Base-by-base conservation (phyloP, 2,113 vertebrate species). In the Azemiops feae region DNA sequence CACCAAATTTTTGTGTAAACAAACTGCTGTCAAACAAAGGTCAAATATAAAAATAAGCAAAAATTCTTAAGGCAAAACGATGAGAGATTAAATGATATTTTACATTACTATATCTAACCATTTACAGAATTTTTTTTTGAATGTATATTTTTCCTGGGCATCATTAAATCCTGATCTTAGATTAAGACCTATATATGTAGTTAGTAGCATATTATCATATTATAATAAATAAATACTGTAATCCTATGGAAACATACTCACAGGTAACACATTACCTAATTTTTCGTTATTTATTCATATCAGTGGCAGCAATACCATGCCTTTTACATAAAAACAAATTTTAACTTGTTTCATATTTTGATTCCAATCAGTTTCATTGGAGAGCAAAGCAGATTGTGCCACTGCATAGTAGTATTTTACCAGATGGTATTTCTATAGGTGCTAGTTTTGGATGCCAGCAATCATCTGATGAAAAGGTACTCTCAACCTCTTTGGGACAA, bases 1-100 rank as follows among this genome's bases (percentile, higher is more conserved):
- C 93, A 97, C 69, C 96, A 94, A 97, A 95, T 96, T 95, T 96
- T 96, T 58, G 10, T 95, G 95, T 74, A 97, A 93, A 96, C 94
- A 97, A 97, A 97, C n/a, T 43, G 74, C 94, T 97, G 97, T 97
- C 95, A 97, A 91, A 93, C 95, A 93, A 97, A 96, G 89, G 96
- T 89, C 87, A 97, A 95, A 96, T 89, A 94, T 16, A 95, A 97
- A 97, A 93, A 96, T 95, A 95, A 96, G 96, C 92, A 96, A 93
- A 85, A 93, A 94, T 34, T 96, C 93, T 95, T 93, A 86, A 92
- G 93, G 89, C 92, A 93, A 96, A 95, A 94, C 95, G 47, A 64
- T 27, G 34, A 89, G 57, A 95, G 64, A 93, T 94, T 89, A 96
- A 96, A 34, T 90, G 93, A 87, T 88, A 64, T 90, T 95, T 91